Evolutionary conservation across 2,888 invertebrate species (phyloP).

Genomic region (Caenorhabditis sinica): DNA sequence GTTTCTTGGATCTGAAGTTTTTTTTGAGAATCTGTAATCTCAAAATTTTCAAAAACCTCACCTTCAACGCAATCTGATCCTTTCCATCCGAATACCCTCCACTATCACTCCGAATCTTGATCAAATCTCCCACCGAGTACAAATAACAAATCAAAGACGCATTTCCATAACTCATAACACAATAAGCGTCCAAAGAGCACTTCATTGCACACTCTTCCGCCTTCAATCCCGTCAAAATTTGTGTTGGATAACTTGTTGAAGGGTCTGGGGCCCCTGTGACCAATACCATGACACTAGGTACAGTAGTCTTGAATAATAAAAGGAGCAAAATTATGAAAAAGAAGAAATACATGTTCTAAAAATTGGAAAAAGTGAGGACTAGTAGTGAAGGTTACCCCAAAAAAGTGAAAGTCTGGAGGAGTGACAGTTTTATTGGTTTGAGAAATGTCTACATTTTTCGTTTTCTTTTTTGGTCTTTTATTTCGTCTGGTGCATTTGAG

Average conservation of each 20-base stretch:
- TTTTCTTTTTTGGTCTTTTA: too few species aligned
- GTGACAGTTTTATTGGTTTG: background rate
- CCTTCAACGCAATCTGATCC: background rate
- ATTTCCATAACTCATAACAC: constrained; percentile 5
- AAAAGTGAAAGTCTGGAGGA: background rate
- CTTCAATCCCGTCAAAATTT: background rate
- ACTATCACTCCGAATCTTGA: background rate
- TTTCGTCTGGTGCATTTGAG: too few species aligned
- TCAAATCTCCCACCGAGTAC: constrained; percentile 14
- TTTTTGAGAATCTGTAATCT: background rate
- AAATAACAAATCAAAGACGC: background rate
- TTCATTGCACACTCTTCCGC: background rate
- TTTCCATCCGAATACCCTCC: background rate
- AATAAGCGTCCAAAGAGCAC: background rate
- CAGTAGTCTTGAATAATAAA: too few species aligned
- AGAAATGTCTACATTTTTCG: too few species aligned
- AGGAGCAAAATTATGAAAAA: background rate
- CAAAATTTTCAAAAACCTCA: background rate
- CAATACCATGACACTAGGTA: background rate
- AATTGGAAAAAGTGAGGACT: background rate
- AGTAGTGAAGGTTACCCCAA: background rate
- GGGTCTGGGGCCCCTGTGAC: background rate
- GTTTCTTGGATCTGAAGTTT: background rate
- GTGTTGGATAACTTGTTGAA: background rate
- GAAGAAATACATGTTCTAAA: background rate